These are phyloP conservation scores for Parnassius glacialis DNA, from an alignment of 2,888 invertebrate species.

Conservation along the genomic window DNA sequence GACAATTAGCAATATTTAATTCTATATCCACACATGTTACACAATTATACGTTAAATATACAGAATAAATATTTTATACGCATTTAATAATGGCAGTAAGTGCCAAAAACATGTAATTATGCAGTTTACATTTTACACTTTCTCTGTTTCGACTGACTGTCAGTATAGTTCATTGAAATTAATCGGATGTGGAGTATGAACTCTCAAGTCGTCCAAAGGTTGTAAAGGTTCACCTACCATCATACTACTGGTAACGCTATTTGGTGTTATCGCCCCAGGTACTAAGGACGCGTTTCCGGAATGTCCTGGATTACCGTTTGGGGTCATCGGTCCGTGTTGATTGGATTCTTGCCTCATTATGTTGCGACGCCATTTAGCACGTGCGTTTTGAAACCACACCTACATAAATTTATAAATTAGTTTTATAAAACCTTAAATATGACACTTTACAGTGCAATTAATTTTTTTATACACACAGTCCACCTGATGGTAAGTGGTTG, in stretches of 20 bases:
- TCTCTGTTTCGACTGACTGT: conserved; percentile 34
- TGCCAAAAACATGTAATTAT: conserved; percentile 1
- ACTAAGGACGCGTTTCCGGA: conserved; percentile 47
- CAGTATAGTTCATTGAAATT: conserved; percentile 67
- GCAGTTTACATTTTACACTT: not conserved
- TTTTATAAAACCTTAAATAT: not conserved
- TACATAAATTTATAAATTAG: conserved; percentile 52
- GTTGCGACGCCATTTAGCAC: conserved; percentile 98
- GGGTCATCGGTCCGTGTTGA: conserved; percentile 39
- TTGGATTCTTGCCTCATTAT: conserved; percentile 90
- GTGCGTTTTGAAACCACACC: conserved; percentile 99
- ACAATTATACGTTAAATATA: conserved; percentile 7
- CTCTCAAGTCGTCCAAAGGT: conserved; percentile 63
- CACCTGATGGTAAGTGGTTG: too few relatives aligned
- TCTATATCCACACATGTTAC: conserved; percentile 6
- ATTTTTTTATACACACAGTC: not conserved
- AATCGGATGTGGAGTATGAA: conserved; percentile 64
- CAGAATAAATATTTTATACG: conserved; percentile 9
- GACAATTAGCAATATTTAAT: not conserved
- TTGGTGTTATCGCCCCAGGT: conserved; percentile 38
- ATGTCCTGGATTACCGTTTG: conserved; percentile 48
- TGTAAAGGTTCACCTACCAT: conserved; percentile 57
- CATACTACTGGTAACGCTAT: conserved; percentile 45
- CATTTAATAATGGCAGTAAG: not conserved
- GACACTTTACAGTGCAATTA: not conserved